Evolutionary conservation across 1,140 invertebrate species (phyloP).

Genomic region (Globodera ellingtonae): DNA sequence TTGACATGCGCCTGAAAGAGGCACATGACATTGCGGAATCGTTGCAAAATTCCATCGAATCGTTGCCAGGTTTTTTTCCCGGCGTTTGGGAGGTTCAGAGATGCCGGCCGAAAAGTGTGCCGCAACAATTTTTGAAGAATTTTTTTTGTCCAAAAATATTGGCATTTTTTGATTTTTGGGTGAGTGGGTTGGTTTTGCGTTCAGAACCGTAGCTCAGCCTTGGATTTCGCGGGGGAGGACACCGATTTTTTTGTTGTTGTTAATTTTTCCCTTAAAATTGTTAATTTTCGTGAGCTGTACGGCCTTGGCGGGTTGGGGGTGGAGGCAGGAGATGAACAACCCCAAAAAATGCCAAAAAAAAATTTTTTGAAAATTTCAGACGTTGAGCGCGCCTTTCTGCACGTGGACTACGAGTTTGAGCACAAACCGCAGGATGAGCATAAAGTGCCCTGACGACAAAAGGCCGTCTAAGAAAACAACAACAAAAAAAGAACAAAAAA

Average conservation of each 20-base stretch:
- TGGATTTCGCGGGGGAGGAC: too few relatives aligned
- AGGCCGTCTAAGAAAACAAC: not conserved
- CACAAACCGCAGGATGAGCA: constrained; percentile 49
- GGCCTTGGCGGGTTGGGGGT: too few relatives aligned
- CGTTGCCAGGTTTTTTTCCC: constrained; percentile 46
- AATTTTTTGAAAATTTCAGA: constrained; percentile 33
- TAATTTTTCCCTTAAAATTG: too few relatives aligned
- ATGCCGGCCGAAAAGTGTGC: too few relatives aligned
- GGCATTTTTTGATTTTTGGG: too few relatives aligned
- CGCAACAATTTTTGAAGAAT: too few relatives aligned
- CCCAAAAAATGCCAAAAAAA: not conserved
- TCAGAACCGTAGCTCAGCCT: too few relatives aligned
- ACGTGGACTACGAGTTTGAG: constrained; percentile 68
- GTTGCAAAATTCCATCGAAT: constrained; percentile 67
- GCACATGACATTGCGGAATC: constrained; percentile 68
- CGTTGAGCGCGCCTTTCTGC: constrained; percentile 69
- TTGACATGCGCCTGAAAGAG: constrained; percentile 66
- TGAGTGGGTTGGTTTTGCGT: too few relatives aligned
- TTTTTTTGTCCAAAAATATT: too few relatives aligned
- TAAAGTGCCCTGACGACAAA: constrained; percentile 34
- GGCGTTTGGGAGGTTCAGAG: not conserved
- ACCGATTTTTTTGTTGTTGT: too few relatives aligned
- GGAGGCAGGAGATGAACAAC: too few relatives aligned
- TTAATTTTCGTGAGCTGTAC: too few relatives aligned
- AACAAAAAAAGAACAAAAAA: not conserved